These are phyloP conservation scores for Steinernema feltiae DNA, from an alignment of 1,140 invertebrate genomes.

Conservation along the genomic window DNA sequence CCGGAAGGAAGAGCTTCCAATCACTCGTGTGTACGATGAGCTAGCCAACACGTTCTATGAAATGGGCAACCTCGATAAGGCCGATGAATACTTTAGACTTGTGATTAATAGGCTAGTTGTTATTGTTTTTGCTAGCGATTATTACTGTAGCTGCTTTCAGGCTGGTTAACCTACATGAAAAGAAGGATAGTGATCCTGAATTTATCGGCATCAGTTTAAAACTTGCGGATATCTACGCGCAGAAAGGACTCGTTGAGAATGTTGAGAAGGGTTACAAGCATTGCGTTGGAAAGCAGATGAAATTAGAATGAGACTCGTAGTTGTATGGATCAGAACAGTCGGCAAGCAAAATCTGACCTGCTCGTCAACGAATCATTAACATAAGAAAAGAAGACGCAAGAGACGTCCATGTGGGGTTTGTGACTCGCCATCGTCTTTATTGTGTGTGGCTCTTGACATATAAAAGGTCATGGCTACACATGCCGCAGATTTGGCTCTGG, in stretches of 20 bases:
- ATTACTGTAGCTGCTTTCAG: constrained; percentile 28
- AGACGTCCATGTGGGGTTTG: neutral
- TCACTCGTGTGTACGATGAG: constrained; percentile 47
- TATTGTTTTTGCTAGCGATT: neutral
- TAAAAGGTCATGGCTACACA: neutral
- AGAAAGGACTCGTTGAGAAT: constrained; percentile 44
- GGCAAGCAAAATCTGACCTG: constrained; percentile 53
- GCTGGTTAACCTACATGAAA: constrained; percentile 47
- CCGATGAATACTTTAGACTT: constrained; percentile 45
- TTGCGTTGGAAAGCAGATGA: constrained; percentile 51
- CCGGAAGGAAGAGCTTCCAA: constrained; percentile 37
- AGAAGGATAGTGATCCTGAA: constrained; percentile 50
- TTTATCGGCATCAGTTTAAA: constrained; percentile 55
- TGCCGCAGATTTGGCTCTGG: neutral
- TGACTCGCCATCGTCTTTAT: neutral
- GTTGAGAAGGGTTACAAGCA: constrained; percentile 55
- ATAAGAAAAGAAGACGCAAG: neutral
- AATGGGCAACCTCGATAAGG: constrained; percentile 45
- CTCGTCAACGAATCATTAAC: no score
- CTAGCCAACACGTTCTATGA: constrained; percentile 55
- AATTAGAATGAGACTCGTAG: constrained; percentile 34
- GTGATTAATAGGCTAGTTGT: constrained; percentile 47
- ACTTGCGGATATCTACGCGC: constrained; percentile 53
- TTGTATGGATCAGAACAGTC: constrained; percentile 41
- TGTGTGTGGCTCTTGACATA: neutral